Evolutionary conservation across 2,113 vertebrate genomes (phyloP).

Genomic region (Aegotheles bennettii): DNA sequence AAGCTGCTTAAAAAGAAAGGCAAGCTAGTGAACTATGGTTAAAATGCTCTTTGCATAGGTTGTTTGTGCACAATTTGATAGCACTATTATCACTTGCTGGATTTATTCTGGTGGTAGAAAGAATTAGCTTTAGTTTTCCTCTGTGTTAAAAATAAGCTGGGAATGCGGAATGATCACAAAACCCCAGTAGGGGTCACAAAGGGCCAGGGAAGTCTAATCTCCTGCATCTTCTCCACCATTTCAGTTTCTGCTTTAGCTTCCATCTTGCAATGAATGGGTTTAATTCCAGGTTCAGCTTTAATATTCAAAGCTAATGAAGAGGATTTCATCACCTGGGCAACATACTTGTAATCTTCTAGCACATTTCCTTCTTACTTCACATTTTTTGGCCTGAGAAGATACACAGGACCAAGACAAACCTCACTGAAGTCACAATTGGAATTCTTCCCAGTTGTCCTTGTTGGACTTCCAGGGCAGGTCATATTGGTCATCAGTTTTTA

Average conservation of each 20-base stretch:
- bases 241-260: background rate
- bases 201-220: background rate
- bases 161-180: background rate
- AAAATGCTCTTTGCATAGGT: background rate
- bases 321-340: background rate
- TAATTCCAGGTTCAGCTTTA: background rate
- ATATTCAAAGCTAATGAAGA: background rate
- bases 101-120: background rate
- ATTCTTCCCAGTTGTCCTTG: background rate
- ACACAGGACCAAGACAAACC: background rate
- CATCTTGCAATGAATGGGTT: background rate
- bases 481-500: background rate
- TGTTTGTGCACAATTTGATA: background rate
- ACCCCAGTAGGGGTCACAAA: background rate
- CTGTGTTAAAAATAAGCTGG: background rate
- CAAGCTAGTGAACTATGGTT: background rate
- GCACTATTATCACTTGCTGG: background rate
- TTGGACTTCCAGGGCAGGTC: background rate
- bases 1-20: background rate
- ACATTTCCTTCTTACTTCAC: background rate
- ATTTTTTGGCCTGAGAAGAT: background rate
- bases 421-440: background rate
- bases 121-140: background rate
- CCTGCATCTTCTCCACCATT: fast-evolving
- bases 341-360: background rate